phyloP scores from a whole-genome alignment of 23 tunicate species.

The Styela clava region DNA sequence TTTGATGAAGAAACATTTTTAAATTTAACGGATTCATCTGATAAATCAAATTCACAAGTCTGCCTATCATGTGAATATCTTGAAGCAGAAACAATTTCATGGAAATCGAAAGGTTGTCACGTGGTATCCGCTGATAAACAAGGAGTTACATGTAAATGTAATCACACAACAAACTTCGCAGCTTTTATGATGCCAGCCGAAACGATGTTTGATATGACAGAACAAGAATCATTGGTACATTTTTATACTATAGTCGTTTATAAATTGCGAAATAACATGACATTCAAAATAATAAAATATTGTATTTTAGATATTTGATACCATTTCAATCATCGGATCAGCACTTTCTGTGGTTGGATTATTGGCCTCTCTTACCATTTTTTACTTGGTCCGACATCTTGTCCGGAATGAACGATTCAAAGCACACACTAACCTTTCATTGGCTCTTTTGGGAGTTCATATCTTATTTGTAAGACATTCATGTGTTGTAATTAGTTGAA shows the following conservation, averaged over 20 bases:
- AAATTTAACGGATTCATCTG: not conserved
- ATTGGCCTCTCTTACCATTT: conserved; percentile 41
- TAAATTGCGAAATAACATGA: too few species aligned
- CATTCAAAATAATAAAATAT: too few species aligned
- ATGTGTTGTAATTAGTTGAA: not conserved
- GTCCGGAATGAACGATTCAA: conserved; percentile 81
- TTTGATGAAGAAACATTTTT: not conserved
- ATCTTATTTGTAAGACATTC: conserved; percentile 50
- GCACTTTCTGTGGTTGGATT: conserved; percentile 51
- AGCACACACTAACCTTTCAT: conserved; percentile 68
- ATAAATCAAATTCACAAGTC: not conserved
- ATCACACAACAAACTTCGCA: conserved; percentile 93
- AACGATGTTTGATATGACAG: conserved; percentile 36
- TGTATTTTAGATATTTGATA: conserved; percentile 52
- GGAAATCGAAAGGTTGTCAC: conserved; percentile 59
- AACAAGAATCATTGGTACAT: conserved; percentile 38
- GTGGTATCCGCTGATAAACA: conserved; percentile 39
- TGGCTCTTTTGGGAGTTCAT: conserved; percentile 65
- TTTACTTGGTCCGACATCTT: conserved; percentile 53
- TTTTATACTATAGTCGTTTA: conserved; percentile 6
- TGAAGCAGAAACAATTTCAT: conserved; percentile 25
- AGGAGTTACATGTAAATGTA: conserved; percentile 79
- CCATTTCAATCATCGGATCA: conserved; percentile 63
- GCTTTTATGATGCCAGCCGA: conserved; percentile 78
- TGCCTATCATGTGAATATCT: conserved; percentile 76